Evolutionary conservation across 2,888 invertebrate genomes (phyloP).

Genomic region (Latrodectus elegans): DNA sequence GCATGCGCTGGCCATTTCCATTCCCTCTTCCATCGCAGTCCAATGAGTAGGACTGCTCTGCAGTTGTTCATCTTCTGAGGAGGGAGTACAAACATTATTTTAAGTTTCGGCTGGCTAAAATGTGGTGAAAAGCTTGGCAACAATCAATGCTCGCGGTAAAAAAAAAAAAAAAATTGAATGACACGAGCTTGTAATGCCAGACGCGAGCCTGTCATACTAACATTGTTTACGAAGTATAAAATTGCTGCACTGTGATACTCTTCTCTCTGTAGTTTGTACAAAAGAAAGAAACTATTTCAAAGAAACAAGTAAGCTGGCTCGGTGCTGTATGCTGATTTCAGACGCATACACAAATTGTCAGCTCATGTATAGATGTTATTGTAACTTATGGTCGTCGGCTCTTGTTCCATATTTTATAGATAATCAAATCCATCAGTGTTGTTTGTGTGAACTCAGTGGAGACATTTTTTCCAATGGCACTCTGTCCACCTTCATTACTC

Average conservation of each 20-base stretch:
- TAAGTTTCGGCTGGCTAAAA: constrained; percentile 5
- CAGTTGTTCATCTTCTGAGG: background rate
- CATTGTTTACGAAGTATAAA: constrained; percentile 28
- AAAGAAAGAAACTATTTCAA: constrained; percentile 34
- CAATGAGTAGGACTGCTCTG: background rate
- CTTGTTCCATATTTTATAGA: constrained; percentile 68
- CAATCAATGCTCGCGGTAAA: constrained; percentile 21
- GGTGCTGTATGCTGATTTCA: constrained; percentile 51
- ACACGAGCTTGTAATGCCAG: constrained; percentile 33
- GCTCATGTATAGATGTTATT: constrained; percentile 49
- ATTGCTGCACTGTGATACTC: constrained; percentile 69
- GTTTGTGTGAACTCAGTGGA: constrained; percentile 56
- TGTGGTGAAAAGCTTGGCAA: background rate
- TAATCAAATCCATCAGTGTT: constrained; percentile 69
- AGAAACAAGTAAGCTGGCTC: constrained; percentile 39
- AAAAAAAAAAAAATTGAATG: background rate
- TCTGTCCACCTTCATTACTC: constrained; percentile 68
- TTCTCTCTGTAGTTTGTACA: constrained; percentile 62
- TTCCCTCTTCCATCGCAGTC: constrained; percentile 25
- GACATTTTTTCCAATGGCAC: constrained; percentile 56
- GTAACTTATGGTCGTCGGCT: constrained; percentile 55
- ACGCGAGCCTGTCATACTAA: constrained; percentile 26
- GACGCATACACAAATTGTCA: constrained; percentile 37
- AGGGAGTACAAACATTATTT: background rate
- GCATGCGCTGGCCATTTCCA: constrained; percentile 47